Base-by-base conservation (phyloP, 2,797 vertebrate species). In the Sebastes hubbsi region DNA sequence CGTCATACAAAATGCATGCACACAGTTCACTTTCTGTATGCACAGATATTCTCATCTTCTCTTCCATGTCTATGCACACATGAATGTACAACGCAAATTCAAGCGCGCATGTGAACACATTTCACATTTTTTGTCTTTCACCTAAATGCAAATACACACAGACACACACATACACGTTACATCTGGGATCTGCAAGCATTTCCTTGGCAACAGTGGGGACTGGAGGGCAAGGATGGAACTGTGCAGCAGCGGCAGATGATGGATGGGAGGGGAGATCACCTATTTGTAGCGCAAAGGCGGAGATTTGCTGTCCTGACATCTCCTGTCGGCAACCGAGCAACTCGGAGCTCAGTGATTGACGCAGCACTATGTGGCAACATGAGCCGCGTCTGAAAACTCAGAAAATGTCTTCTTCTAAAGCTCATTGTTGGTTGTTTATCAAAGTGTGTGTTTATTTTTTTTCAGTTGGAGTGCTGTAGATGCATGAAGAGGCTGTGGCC, bases 201-300 rank as follows among this genome's bases (percentile, higher is more conserved):
- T 88, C 73, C 80, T 87, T 82, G 85, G 80, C 71, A 92, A 88
- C 87, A 72, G 65, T 14, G 27, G 42, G 64, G 77, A 75, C 81
- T 75, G 68, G 73, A 83, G 84, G 82, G 77, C 24, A 61, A 13
- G 58, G 65, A 86, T 77, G 82, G 79, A 79, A 74, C 65, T 58
- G 75, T 72, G 54, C 59, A 65, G 69, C 80, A 68, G 25, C 73
- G 79, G 80, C 81, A 78, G 84, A 92, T 94, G 93, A 95, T 92
- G 88, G 89, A 93, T 95, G 88, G 84, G 7, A 80, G 77, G 86
- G 88, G 83, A 87, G 87, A 91, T 94, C 91, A 90, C 89, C 87
- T 93, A 90, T 94, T 93, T 94, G 92, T 93, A 84, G 86, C 85
- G 92, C 80, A 86, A 91, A 84, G 77, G 70, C 88, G 82, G 86